Evolutionary conservation across 64 coral and sea anemone species (phyloP), one percentile per base, ranked within the genome.

Genomic region (Stichodactyla mertensii): DNA sequence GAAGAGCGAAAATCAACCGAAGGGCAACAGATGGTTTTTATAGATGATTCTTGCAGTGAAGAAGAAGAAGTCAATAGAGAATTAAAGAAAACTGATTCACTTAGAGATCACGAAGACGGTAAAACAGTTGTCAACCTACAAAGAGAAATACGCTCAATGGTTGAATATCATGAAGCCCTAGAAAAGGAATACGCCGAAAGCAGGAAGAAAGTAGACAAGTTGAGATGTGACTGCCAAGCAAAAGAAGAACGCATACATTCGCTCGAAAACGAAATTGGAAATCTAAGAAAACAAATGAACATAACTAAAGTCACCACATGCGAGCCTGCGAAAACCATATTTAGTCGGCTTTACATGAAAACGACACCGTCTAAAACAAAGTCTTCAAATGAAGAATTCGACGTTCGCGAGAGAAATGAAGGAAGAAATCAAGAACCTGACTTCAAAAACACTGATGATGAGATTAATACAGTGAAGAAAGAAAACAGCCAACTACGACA

Each of bases 111-210:
- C 62, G 61, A 91, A 84, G 16, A 84, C 67, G 53, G 80, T 15
- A 79, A 84, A 61, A 87, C 71, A 52, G 56, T 27, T 64, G 83
- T 79, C 5, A 92, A 90, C 24, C 77, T 93, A 51, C 86, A 92
- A 82, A 87, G 83, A 6, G 92, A 97, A 77, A 22, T 93, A 6
- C 84, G 71, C 52, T 89, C 91, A 11, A 93, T 93, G 91, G 54
- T 85, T 28, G 90, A 95, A 81, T 95, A 92, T 78, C 91, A 95
- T 16, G 94, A 97, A 58, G 81, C 91, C 22, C 51, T 97, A 24
- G 79, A 89, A 66, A 93, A 84, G 52, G 94, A 96, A 89, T 90
- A 90, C 55, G 77, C 84, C 11, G 88, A 90, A 79, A 64, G 51
- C 16, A 92, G 86, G 26, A 87, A 51, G 22, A 88, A 88, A 7